Conservation (phyloP, 2,797 vertebrate species). For the Diplodus puntazzo region DNA sequence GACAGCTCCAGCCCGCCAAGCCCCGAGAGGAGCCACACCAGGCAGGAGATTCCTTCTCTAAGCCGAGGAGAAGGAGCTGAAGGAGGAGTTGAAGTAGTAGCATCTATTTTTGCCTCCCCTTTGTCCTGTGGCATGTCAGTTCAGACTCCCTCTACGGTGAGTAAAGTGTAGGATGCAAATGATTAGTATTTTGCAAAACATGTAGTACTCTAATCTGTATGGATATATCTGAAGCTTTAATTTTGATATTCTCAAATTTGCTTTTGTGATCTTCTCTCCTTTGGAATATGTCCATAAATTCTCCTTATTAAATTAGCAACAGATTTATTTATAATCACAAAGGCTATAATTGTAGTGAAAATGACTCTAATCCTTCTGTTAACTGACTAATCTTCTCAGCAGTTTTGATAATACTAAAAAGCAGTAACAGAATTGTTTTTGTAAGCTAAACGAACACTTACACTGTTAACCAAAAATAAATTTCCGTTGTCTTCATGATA, state of each 20-base stretch:
- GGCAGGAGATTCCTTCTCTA: constrained; percentile 49
- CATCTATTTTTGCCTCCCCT: constrained; percentile 88
- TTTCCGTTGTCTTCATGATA: constrained; percentile 59
- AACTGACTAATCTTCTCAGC: not conserved
- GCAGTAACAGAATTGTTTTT: not conserved
- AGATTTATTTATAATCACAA: not conserved
- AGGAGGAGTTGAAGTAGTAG: constrained; percentile 10
- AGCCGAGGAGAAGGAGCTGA: constrained; percentile 20
- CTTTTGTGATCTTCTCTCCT: not conserved
- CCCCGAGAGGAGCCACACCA: constrained; percentile 79
- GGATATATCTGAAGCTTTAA: not conserved
- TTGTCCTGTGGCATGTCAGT: constrained; percentile 82
- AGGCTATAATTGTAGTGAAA: not conserved
- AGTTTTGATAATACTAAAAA: not conserved
- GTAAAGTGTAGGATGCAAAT: constrained; percentile 39
- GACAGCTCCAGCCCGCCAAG: constrained; percentile 89
- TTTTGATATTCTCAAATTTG: not conserved
- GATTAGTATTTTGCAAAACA: not conserved
- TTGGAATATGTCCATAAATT: not conserved
- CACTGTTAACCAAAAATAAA: not conserved
- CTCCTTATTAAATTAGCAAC: not conserved
- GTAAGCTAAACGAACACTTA: not conserved
- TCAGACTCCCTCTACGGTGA: constrained; percentile 90
- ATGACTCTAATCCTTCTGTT: not conserved
- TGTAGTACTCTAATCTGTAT: not conserved